These are phyloP conservation scores for Zelostemma sp. DNA, from an alignment of 1,140 invertebrate species.

Conservation along the genomic window DNA sequence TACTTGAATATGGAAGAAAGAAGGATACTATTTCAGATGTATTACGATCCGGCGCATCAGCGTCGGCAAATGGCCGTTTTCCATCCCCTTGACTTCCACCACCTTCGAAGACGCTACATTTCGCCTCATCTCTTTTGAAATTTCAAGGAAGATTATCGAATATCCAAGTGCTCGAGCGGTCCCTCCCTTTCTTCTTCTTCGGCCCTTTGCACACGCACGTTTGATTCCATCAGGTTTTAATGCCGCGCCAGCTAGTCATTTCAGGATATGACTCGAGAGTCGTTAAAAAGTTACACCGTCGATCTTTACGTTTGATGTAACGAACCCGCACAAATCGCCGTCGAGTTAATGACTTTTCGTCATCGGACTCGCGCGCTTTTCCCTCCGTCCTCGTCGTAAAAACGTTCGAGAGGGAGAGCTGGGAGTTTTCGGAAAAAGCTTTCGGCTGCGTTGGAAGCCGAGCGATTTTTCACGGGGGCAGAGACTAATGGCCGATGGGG, in stretches of 20 bases:
- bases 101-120: neutral
- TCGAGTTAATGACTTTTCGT: neutral
- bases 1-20: neutral
- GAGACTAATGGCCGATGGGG: no score
- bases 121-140: conserved; percentile 2
- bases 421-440: no score
- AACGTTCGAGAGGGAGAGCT: no score
- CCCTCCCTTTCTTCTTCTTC: no score
- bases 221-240: no score
- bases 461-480: no score
- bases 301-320: neutral
- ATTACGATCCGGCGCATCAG: neutral
- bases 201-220: no score
- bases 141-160: conserved; percentile 7
- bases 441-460: no score
- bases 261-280: conserved; percentile 1
- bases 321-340: neutral
- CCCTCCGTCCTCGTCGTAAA: no score
- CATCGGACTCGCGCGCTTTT: neutral
- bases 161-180: neutral
- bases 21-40: neutral
- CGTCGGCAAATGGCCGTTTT: neutral
- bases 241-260: neutral
- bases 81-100: neutral
- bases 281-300: neutral